Conservation (phyloP, 1,140 invertebrate species). For the Ridgeia piscesae region DNA sequence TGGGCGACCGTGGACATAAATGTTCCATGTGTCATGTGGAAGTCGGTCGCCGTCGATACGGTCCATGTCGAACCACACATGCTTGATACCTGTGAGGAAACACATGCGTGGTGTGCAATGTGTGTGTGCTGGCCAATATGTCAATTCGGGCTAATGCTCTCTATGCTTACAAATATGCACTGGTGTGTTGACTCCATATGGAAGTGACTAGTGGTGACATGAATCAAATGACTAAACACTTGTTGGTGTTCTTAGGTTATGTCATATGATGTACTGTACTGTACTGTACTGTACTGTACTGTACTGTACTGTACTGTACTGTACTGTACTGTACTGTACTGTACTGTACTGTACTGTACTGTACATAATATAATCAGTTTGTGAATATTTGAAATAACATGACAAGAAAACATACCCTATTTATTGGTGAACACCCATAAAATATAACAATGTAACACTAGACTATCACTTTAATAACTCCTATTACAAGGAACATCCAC, state of each 20-base stretch:
- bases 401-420: no score
- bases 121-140: conserved; percentile 23
- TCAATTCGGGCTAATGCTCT: conserved; percentile 7
- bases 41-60: conserved; percentile 34
- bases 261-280: background rate
- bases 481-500: no score
- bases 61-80: conserved; percentile 32
- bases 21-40: conserved; percentile 34
- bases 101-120: conserved; percentile 24
- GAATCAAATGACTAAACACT: background rate
- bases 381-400: no score
- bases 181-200: background rate
- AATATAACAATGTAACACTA: no score
- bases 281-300: no score
- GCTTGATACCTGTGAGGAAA: conserved; percentile 16
- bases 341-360: no score
- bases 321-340: no score
- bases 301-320: no score
- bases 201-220: background rate
- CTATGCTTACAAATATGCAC: background rate
- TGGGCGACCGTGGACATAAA: conserved; percentile 34
- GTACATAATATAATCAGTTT: no score
- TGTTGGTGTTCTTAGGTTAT: background rate
- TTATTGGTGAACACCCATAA: no score
- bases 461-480: no score